A percentile compares a stretch with the other conserved stretches of the same genome.
These are phyloP conservation scores for Drosophila lacicola DNA, from an alignment of 2,888 invertebrate genomes.

Conservation along the genomic window DNA sequence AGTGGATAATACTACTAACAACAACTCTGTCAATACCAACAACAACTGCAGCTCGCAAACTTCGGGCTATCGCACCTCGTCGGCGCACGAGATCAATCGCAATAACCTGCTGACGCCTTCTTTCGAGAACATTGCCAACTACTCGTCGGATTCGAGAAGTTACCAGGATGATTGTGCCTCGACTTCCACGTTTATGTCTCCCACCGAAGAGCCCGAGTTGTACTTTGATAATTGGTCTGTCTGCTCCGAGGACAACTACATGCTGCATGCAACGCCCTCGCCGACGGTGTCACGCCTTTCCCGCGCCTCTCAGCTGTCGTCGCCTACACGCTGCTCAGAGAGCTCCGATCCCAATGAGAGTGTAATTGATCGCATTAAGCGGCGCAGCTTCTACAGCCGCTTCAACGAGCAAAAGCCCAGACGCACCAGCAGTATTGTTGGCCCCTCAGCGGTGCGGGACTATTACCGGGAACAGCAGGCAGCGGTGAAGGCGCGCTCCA, in stretches of 20 bases:
- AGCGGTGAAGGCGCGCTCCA: slow-evolving; percentile 72
- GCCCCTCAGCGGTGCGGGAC: slow-evolving; percentile 87
- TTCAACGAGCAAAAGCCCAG: slow-evolving; percentile 93
- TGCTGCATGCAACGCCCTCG: slow-evolving; percentile 82
- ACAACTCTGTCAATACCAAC: slow-evolving; percentile 77
- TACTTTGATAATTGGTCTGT: slow-evolving; percentile 89
- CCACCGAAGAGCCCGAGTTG: slow-evolving; percentile 87
- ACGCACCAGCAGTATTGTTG: slow-evolving; percentile 89
- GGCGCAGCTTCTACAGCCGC: slow-evolving; percentile 95
- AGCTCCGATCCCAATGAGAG: slow-evolving; percentile 88
- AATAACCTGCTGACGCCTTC: slow-evolving; percentile 83
- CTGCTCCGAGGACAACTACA: slow-evolving; percentile 87
- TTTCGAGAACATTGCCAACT: slow-evolving; percentile 84
- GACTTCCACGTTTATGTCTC: slow-evolving; percentile 86
- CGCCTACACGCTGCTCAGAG: slow-evolving; percentile 83
- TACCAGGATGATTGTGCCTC: slow-evolving; percentile 85
- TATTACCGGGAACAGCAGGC: slow-evolving; percentile 85
- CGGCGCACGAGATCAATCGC: slow-evolving; percentile 83
- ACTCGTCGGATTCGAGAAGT: slow-evolving; percentile 84
- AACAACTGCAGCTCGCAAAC: slow-evolving; percentile 80
- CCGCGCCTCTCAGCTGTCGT: slow-evolving; percentile 85
- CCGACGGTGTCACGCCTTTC: slow-evolving; percentile 84
- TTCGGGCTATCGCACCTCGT: slow-evolving; percentile 81
- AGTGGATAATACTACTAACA: slow-evolving; percentile 70
- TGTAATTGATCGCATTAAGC: slow-evolving; percentile 93